phyloP scores from a whole-genome alignment of 2,888 invertebrate species.

The Sarcophaga carnaria region DNA sequence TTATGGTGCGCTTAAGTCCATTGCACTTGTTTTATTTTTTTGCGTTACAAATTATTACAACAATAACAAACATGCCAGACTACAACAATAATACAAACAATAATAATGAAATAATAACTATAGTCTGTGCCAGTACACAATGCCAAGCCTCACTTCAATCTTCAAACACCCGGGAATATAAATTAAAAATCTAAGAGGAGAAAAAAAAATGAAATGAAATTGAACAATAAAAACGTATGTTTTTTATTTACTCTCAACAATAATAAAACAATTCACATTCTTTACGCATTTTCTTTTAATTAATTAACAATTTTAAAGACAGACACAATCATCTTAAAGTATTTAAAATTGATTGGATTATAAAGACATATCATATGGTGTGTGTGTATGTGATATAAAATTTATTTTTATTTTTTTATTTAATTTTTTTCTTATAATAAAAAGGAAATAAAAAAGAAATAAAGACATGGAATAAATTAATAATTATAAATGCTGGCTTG shows the following conservation, averaged over 20 bases:
- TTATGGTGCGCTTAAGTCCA: too few relatives aligned
- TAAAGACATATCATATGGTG: background rate
- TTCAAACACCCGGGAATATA: slow-evolving; percentile 57
- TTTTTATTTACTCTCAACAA: slow-evolving; percentile 9
- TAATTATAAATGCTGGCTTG: too few relatives aligned
- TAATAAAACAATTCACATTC: slow-evolving; percentile 56
- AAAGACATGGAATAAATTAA: too few relatives aligned
- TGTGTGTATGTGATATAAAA: too few relatives aligned
- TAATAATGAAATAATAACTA: too few relatives aligned
- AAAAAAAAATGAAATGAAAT: slow-evolving; percentile 17
- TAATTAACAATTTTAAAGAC: slow-evolving; percentile 46
- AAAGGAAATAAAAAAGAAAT: too few relatives aligned
- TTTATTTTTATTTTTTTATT: background rate
- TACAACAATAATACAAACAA: too few relatives aligned
- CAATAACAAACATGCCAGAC: slow-evolving; percentile 25
- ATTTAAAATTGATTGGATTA: slow-evolving; percentile 44
- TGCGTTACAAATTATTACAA: slow-evolving; percentile 1
- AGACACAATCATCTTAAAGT: slow-evolving; percentile 32
- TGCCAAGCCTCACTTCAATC: slow-evolving; percentile 67
- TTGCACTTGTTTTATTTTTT: too few relatives aligned
- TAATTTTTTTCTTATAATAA: slow-evolving; percentile 8
- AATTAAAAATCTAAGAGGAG: slow-evolving; percentile 38
- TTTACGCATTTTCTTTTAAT: slow-evolving; percentile 60
- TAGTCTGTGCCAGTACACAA: slow-evolving; percentile 7
- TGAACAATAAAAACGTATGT: slow-evolving; percentile 43